phyloP scores from a whole-genome alignment of 2,797 vertebrate genomes.

The Chaunax sp. region DNA sequence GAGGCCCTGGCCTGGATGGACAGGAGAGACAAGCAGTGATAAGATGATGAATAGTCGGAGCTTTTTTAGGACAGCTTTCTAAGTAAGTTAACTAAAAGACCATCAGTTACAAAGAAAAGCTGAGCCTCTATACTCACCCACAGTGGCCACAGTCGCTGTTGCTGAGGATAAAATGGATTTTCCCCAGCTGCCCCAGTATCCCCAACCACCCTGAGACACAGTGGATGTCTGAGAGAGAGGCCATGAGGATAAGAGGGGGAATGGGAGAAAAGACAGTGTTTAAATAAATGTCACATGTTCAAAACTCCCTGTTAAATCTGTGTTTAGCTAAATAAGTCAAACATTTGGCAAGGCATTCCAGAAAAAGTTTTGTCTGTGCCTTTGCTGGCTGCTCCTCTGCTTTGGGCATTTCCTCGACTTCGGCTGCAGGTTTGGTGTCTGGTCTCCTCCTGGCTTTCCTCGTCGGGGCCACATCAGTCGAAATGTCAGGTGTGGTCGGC shows the following conservation, averaged over 20 bases:
- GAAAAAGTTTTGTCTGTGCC: slow-evolving; percentile 50
- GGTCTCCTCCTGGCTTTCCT: slow-evolving; percentile 89
- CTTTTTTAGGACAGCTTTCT: background rate
- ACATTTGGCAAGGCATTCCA: background rate
- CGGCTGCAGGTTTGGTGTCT: slow-evolving; percentile 75
- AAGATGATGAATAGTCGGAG: background rate
- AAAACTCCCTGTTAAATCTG: background rate
- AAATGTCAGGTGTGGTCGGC: slow-evolving; percentile 34
- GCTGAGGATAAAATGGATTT: slow-evolving; percentile 94
- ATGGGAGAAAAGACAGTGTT: background rate
- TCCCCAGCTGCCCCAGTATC: slow-evolving; percentile 97
- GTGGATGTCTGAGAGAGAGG: slow-evolving; percentile 69
- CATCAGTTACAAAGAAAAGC: too few species aligned
- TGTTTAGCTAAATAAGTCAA: background rate
- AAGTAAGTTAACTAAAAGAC: too few species aligned
- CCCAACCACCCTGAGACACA: slow-evolving; percentile 90
- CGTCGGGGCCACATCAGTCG: slow-evolving; percentile 78
- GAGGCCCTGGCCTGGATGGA: slow-evolving; percentile 90
- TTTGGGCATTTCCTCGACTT: slow-evolving; percentile 60
- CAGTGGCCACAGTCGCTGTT: slow-evolving; percentile 93
- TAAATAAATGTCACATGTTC: background rate
- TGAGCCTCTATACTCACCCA: slow-evolving; percentile 87
- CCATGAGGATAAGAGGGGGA: background rate
- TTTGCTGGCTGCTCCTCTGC: slow-evolving; percentile 61
- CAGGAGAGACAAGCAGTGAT: background rate